Evolutionary conservation across 2,888 invertebrate species (phyloP).

Genomic region (Lissocephala sabroskyi): DNA sequence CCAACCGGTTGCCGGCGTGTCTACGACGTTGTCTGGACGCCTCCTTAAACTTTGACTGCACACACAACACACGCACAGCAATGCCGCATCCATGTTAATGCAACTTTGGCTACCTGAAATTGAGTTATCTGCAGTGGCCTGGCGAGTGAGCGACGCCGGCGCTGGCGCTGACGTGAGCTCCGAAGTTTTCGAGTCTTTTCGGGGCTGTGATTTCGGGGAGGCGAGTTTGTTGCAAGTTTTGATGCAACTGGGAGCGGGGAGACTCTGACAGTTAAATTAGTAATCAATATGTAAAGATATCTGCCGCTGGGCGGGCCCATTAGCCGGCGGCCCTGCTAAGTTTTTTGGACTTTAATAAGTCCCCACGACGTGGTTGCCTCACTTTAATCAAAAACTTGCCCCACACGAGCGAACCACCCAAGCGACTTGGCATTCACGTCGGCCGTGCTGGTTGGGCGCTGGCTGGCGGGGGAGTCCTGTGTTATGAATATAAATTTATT

Average conservation of each 20-base stretch:
- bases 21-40: constrained; percentile 29
- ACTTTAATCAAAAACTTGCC: constrained; percentile 55
- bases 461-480: constrained; percentile 22
- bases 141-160: too few relatives aligned
- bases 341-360: constrained; percentile 40
- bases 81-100: constrained; percentile 17
- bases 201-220: too few relatives aligned
- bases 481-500: constrained; percentile 65
- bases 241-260: too few relatives aligned
- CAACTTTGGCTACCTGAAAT: constrained; percentile 30
- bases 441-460: constrained; percentile 4
- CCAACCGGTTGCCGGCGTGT: constrained; percentile 16
- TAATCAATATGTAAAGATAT: constrained; percentile 45
- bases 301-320: constrained; percentile 24
- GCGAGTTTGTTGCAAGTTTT: too few relatives aligned
- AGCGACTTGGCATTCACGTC: constrained; percentile 57
- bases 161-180: constrained; percentile 28
- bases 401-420: neutral
- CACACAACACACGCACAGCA: too few relatives aligned
- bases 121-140: constrained; percentile 37
- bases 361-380: constrained; percentile 11
- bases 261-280: constrained; percentile 41
- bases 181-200: constrained; percentile 26
- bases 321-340: constrained; percentile 29
- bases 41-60: constrained; percentile 23